Base-by-base conservation (phyloP, 2,888 invertebrate genomes). In the Archaeoteleia sp. region DNA sequence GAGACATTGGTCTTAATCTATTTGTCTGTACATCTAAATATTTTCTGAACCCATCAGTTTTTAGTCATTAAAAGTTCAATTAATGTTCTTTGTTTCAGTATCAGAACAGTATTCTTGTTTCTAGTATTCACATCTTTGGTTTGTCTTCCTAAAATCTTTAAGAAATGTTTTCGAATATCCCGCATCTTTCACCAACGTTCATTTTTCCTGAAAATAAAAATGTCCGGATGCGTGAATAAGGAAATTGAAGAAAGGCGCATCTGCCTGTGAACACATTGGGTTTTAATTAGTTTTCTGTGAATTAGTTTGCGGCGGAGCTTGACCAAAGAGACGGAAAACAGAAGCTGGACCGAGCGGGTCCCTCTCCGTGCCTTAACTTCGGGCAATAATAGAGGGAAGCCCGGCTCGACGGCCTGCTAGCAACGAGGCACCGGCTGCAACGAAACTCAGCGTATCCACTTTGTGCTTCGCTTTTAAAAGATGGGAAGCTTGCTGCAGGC, bases 351-450 rank as follows among this genome's bases (percentile, higher is more conserved):
- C 8, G 14, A 8, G 13, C 4, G 15, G n/a, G 14, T 10, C 37
- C 8, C 20, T 15, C 30, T 37, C 20, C 35, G 17, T 32, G 17
- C 20, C 60, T 68, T 71, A 72, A 75, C 75, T 76, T 71, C 70
- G 70, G 67, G 43, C 67, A 74, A 75, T 74, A 75, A 74, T 74
- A 74, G 74, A 74, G 72, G 71, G 65, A 73, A 70, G 71, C 6
- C 14, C 40, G 25, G 27, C 5, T 32, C 15, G 49, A 15, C 74
- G 66, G 70, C 67, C 67, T 75, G 74, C 74, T 74, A 74, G 74
- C 78, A 63, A 54, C 58, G 40, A 55, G 45, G 34, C 62, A 51
- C 51, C 60, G 61, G 70, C 39, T 67, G 61, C 54, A 35, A 20
- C 54, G 34, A 49, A 45, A 49, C 48, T 55, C 40, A 51, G 58